A percentile compares a stretch with the other conserved stretches of the same genome.
phyloP scores from a whole-genome alignment of 2,113 vertebrate species.

The Equus quagga region DNA sequence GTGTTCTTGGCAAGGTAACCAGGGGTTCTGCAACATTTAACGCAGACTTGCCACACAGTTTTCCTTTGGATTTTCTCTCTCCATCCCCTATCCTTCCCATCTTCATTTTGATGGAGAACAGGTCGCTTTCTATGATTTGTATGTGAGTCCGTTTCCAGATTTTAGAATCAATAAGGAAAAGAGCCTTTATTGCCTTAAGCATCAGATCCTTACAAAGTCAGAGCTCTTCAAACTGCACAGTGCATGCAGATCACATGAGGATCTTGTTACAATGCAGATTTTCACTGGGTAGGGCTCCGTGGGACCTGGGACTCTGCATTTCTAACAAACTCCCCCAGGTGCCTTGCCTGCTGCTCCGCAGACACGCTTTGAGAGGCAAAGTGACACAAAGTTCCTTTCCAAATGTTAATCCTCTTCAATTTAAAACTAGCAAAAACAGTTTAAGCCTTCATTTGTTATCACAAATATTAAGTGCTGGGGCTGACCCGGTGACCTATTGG shows the following conservation, averaged over 20 bases:
- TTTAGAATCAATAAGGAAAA: constrained; percentile 7
- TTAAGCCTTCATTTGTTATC: neutral
- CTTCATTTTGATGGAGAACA: neutral
- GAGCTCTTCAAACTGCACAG: neutral
- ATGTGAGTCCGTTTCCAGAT: neutral
- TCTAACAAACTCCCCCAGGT: neutral
- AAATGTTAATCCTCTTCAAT: neutral
- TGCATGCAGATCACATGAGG: neutral
- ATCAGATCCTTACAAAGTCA: neutral
- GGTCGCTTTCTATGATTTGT: neutral
- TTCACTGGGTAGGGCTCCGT: neutral
- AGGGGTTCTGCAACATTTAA: neutral
- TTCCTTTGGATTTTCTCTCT: neutral
- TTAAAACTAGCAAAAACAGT: neutral
- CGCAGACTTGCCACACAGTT: neutral
- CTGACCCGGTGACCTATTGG: too few species aligned
- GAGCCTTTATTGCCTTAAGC: neutral
- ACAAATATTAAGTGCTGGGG: neutral
- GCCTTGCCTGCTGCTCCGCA: neutral
- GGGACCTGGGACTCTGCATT: neutral
- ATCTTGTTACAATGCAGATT: neutral
- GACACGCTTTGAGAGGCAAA: neutral
- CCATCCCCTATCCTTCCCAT: too few species aligned
- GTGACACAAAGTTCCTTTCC: neutral
- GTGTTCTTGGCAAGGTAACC: neutral